Percentiles rank a stretch among this genome's conserved stretches.
Conservation (phyloP, 2,797 vertebrate genomes). For the Sebastolobus altivelis region DNA sequence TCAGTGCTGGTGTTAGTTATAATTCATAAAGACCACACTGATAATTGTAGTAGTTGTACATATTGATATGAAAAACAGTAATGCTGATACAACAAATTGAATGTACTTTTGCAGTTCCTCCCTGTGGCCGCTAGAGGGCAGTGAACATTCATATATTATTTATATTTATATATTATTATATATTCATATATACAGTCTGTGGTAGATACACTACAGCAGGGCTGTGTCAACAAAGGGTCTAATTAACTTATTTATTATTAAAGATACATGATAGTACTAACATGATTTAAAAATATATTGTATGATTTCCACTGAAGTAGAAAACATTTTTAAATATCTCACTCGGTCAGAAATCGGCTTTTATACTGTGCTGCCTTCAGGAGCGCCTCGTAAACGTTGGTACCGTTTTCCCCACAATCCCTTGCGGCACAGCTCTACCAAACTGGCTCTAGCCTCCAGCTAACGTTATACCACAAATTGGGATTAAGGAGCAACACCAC, state of each 20-base stretch:
- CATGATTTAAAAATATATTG: not conserved
- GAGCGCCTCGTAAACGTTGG: too few relatives aligned
- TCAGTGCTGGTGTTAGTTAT: not conserved
- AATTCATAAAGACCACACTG: not conserved
- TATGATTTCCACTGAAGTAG: too few relatives aligned
- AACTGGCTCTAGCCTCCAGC: not conserved
- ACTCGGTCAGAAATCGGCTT: too few relatives aligned
- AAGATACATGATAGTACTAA: not conserved
- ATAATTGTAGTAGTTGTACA: not conserved
- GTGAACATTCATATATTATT: not conserved
- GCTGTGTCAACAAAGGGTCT: not conserved
- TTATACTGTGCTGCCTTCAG: too few relatives aligned
- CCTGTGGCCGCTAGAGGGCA: not conserved
- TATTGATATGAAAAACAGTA: not conserved
- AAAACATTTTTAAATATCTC: too few relatives aligned
- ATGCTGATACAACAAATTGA: not conserved
- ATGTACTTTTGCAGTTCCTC: not conserved
- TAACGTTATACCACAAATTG: slow-evolving; percentile 8
- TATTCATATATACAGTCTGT: not conserved
- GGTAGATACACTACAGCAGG: not conserved
- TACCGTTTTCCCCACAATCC: slow-evolving; percentile 71
- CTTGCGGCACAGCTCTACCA: slow-evolving; percentile 53
- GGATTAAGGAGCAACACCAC: slow-evolving; percentile 26
- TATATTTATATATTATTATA: too few relatives aligned
- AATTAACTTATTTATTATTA: not conserved